Evolutionary conservation across 53 echinoderm and acorn worm species (phyloP).

Genomic region (Glandiceps talaboti): DNA sequence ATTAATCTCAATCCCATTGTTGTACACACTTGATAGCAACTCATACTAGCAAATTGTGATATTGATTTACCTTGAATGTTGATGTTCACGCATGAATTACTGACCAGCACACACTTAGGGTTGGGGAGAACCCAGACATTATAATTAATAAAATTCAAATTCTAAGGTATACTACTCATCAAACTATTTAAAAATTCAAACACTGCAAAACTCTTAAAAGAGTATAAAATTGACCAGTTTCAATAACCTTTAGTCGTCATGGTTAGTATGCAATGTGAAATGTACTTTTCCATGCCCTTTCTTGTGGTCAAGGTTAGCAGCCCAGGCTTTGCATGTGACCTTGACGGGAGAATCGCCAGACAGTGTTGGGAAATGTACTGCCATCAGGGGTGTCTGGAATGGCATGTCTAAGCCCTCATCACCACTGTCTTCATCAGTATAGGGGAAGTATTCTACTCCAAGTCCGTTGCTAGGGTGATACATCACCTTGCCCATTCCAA

Average conservation of each 20-base stretch:
- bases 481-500: background rate
- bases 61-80: too few species aligned
- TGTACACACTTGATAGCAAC: too few species aligned
- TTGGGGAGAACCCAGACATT: too few species aligned
- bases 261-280: background rate
- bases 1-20: too few species aligned
- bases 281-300: background rate
- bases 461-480: background rate
- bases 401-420: background rate
- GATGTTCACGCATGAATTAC: too few species aligned
- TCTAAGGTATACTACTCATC: too few species aligned
- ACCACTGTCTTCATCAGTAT: background rate
- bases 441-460: background rate
- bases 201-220: background rate
- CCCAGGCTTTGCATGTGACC: background rate
- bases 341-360: background rate
- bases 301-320: background rate
- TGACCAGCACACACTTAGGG: too few species aligned
- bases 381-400: background rate
- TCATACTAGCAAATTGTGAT: too few species aligned
- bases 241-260: background rate
- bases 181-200: background rate
- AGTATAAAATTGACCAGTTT: background rate
- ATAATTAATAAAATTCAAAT: too few species aligned
- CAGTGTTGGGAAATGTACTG: background rate